phyloP scores from a whole-genome alignment of 2,888 invertebrate species.

The Caenorhabditis auriculariae region DNA sequence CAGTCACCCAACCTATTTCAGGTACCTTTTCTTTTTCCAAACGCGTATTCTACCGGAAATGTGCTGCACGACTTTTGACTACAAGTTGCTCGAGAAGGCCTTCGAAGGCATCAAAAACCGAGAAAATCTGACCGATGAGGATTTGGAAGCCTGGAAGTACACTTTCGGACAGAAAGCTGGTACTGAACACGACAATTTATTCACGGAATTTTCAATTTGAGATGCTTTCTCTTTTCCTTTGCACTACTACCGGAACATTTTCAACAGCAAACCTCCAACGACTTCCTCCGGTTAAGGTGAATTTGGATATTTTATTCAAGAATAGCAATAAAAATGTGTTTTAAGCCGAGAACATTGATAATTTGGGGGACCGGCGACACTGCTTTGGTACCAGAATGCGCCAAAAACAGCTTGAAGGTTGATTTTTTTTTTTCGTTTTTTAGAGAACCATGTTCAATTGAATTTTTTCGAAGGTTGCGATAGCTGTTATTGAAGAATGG shows the following conservation, averaged over 20 bases:
- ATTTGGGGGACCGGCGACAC: slow-evolving; percentile 71
- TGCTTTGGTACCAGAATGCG: slow-evolving; percentile 70
- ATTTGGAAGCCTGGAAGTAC: slow-evolving; percentile 78
- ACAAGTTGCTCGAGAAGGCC: slow-evolving; percentile 71
- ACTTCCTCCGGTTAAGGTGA: too few species aligned
- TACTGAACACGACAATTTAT: too few species aligned
- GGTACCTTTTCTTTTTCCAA: slow-evolving; percentile 72
- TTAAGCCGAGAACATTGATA: slow-evolving; percentile 62
- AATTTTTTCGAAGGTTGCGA: not conserved
- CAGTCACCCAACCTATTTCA: too few species aligned
- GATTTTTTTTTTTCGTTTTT: not conserved
- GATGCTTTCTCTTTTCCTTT: slow-evolving; percentile 77
- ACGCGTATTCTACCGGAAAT: slow-evolving; percentile 74
- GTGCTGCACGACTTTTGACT: slow-evolving; percentile 72
- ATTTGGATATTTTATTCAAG: too few species aligned
- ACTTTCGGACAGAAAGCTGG: slow-evolving; percentile 73
- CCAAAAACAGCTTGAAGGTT: slow-evolving; percentile 60
- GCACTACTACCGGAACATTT: slow-evolving; percentile 71
- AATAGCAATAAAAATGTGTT: too few species aligned
- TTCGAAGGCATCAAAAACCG: slow-evolving; percentile 64
- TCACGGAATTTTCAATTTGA: too few species aligned
- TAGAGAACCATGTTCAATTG: too few species aligned
- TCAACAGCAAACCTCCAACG: too few species aligned
- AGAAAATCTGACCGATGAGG: slow-evolving; percentile 67
- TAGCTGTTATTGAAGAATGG: too few species aligned